Base-by-base conservation (phyloP, 1,140 invertebrate genomes). In the Caenorhabditis briggsae region DNA sequence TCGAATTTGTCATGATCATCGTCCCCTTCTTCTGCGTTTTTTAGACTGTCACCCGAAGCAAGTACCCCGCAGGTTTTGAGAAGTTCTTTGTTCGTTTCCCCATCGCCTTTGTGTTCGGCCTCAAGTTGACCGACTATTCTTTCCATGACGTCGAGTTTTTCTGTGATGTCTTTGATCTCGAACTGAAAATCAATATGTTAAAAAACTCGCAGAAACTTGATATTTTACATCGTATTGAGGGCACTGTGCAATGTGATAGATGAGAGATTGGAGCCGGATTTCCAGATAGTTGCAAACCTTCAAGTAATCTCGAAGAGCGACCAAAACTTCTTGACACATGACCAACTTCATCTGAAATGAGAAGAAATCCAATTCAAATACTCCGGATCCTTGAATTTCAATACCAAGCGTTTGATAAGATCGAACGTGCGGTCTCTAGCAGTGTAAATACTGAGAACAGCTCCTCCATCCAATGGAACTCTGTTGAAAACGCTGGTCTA, bases 261-360 rank as follows among this genome's bases (percentile, higher is more conserved):
- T 70, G n/a, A 70, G 41, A 14, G 64, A 70, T 20, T 70, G 64
- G 18, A 70, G 64, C 3, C 64, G 33, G n/a, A 70, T 11, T 46
- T 70, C 64, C 7, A 70, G 41, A 70, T 48, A 18, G 18, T 70
- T 70, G 64, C 64, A 70, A 16, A 70, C 64, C 18, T 70, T 70
- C 14, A 70, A 41, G 11, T 70, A 70, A 41, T 70, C 64, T 25
- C 64, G 64, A 8, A 70, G n/a, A 43, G 64, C 46, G 2, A 70
- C 41, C 12, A 70, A 9, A 46, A 70, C 64, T 48, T 70, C 64
- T 46, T 70, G 64, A 46, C 64, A 46, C 64, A 70, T 43, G 5
- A 46, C 64, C 3, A 70, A n/a, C 18, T 70, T 70, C 64, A 70
- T 70, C 64, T 70, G 59, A 33, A 61, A 61, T 70, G 1, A n/a